phyloP scores from a whole-genome alignment of 2,797 vertebrate genomes.

The Neosalanx taihuensis region DNA sequence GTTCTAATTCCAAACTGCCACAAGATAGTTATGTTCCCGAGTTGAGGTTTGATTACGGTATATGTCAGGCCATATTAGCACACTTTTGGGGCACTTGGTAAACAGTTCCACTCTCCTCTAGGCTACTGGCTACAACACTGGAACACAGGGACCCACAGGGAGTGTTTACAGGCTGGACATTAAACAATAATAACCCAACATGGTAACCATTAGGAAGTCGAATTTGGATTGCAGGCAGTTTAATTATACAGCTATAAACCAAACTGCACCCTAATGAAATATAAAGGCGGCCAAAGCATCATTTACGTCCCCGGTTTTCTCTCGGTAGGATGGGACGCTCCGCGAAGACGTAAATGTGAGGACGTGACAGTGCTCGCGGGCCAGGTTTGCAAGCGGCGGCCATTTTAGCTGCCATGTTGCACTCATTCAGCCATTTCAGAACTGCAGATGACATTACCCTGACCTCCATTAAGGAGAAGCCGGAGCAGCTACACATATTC shows the following conservation, averaged over 20 bases:
- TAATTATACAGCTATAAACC: constrained; percentile 25
- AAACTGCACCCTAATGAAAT: constrained; percentile 9
- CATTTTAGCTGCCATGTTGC: constrained; percentile 35
- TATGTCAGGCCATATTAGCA: constrained; percentile 55
- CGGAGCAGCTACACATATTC: constrained; percentile 14
- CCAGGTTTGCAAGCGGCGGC: neutral
- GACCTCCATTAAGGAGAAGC: constrained; percentile 39
- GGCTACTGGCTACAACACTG: constrained; percentile 48
- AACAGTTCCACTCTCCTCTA: constrained; percentile 47
- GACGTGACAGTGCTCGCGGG: neutral
- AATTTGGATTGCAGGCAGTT: constrained; percentile 26
- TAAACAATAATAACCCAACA: constrained; percentile 42
- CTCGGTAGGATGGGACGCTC: neutral
- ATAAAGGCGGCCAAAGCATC: constrained; percentile 17
- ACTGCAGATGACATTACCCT: constrained; percentile 40
- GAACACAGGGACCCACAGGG: constrained; percentile 35
- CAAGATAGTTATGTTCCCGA: constrained; percentile 18
- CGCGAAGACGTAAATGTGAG: neutral
- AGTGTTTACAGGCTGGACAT: constrained; percentile 46
- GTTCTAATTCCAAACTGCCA: constrained; percentile 39
- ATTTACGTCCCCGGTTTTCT: constrained; percentile 19
- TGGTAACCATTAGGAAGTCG: constrained; percentile 41
- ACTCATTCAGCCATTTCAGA: constrained; percentile 30
- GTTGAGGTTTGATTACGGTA: constrained; percentile 48
- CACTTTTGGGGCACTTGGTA: constrained; percentile 49